Conservation (phyloP, 1,140 invertebrate genomes). For the Ladona fulva region DNA sequence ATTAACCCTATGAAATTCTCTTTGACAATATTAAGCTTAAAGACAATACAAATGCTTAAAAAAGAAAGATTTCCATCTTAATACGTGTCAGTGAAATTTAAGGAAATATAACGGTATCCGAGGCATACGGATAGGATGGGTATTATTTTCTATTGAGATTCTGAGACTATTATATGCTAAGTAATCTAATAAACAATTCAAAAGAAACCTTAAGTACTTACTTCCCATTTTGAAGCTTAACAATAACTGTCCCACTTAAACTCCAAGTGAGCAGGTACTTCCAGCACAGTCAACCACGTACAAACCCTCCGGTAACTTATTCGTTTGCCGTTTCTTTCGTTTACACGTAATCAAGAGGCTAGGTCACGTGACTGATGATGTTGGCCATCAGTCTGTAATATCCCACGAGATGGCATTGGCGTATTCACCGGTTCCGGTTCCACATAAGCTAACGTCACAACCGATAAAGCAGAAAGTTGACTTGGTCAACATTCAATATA, state of each 20-base stretch:
- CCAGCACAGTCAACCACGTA: constrained; percentile 29
- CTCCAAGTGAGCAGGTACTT: constrained; percentile 38
- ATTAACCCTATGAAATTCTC: not conserved
- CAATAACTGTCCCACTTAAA: constrained; percentile 42
- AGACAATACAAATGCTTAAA: constrained; percentile 11
- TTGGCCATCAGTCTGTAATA: constrained; percentile 32
- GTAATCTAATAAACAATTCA: too few species aligned
- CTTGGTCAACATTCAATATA: too few species aligned
- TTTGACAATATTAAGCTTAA: not conserved
- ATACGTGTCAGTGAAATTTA: constrained; percentile 22
- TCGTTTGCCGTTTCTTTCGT: constrained; percentile 20
- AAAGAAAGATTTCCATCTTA: constrained; percentile 11
- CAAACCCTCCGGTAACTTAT: constrained; percentile 19
- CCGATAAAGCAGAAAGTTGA: too few species aligned
- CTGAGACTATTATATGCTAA: too few species aligned
- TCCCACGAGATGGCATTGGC: not conserved
- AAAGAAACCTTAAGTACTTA: constrained; percentile 40
- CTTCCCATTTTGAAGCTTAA: constrained; percentile 45
- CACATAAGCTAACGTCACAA: not conserved
- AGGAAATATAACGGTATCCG: constrained; percentile 25
- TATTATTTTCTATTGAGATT: too few species aligned
- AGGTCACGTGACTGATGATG: constrained; percentile 56
- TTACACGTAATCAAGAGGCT: constrained; percentile 28
- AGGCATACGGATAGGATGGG: too few species aligned
- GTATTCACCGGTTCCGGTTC: constrained; percentile 1